Evolutionary conservation across 2,888 invertebrate genomes (phyloP).

Genomic region (Diadegma fenestrale): DNA sequence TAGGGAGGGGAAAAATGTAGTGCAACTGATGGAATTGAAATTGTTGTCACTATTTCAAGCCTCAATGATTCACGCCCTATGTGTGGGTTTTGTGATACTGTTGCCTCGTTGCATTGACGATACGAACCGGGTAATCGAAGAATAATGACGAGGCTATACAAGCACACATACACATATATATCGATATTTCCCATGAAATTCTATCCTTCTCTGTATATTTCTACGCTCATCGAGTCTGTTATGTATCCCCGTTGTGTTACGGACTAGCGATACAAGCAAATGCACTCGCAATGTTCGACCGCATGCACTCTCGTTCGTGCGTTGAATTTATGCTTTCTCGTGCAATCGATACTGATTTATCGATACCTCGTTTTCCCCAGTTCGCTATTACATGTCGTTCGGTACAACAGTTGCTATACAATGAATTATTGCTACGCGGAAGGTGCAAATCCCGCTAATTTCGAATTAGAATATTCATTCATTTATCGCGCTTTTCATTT

Average conservation of each 20-base stretch:
- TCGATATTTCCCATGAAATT: constrained; percentile 51
- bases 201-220: constrained; percentile 28
- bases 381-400: background rate
- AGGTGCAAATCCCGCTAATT: background rate
- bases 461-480: background rate
- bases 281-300: constrained; percentile 57
- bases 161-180: background rate
- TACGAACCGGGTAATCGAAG: constrained; percentile 44
- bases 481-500: background rate
- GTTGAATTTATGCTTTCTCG: constrained; percentile 64
- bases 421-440: constrained; percentile 19
- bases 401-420: background rate
- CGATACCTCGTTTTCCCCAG: constrained; percentile 25
- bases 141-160: constrained; percentile 53
- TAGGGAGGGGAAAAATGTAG: background rate
- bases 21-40: constrained; percentile 29
- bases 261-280: constrained; percentile 35
- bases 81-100: constrained; percentile 27
- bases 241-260: constrained; percentile 21
- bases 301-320: constrained; percentile 46
- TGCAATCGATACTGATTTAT: constrained; percentile 68
- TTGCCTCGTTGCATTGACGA: constrained; percentile 39
- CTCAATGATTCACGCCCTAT: constrained; percentile 11
- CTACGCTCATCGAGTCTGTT: constrained; percentile 34
- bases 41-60: constrained; percentile 33